Evolutionary conservation across 2,888 invertebrate genomes (phyloP).

Genomic region (Acrocyrtus sp.): DNA sequence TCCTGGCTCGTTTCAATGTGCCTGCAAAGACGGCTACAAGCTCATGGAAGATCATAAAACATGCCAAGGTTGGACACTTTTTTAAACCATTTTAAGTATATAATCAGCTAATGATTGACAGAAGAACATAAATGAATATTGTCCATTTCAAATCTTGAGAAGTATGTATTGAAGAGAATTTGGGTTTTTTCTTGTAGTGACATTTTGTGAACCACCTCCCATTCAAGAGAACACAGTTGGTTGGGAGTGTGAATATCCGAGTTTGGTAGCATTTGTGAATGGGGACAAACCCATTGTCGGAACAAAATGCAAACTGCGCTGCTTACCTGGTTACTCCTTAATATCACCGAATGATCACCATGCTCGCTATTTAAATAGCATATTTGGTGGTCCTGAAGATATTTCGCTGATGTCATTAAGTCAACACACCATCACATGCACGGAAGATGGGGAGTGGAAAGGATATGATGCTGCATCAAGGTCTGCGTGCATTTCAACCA

Average conservation of each 20-base stretch:
- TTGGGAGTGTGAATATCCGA: slow-evolving; percentile 61
- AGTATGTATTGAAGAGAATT: not conserved
- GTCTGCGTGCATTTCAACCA: slow-evolving; percentile 58
- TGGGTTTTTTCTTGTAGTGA: slow-evolving; percentile 51
- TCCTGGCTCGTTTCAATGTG: slow-evolving; percentile 70
- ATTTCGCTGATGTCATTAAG: slow-evolving; percentile 12
- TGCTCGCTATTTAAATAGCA: slow-evolving; percentile 31
- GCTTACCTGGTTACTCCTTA: slow-evolving; percentile 56
- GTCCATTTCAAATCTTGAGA: not conserved
- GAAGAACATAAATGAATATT: slow-evolving; percentile 7
- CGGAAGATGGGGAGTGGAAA: slow-evolving; percentile 60
- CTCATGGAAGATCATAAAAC: slow-evolving; percentile 68
- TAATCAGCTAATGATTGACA: not conserved
- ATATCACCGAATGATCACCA: slow-evolving; percentile 30
- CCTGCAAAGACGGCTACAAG: slow-evolving; percentile 72
- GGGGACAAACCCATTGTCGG: slow-evolving; percentile 52
- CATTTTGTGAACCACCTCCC: slow-evolving; percentile 60
- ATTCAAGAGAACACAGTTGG: slow-evolving; percentile 55
- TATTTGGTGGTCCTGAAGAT: slow-evolving; percentile 43
- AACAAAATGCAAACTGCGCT: slow-evolving; percentile 59
- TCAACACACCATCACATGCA: slow-evolving; percentile 54
- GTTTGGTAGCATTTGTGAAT: slow-evolving; percentile 39
- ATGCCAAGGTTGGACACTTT: slow-evolving; percentile 63
- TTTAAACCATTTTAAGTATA: not conserved
- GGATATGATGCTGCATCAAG: slow-evolving; percentile 51